Evolutionary conservation across 2,888 invertebrate species (phyloP).

Genomic region (Serrognathus titanus): DNA sequence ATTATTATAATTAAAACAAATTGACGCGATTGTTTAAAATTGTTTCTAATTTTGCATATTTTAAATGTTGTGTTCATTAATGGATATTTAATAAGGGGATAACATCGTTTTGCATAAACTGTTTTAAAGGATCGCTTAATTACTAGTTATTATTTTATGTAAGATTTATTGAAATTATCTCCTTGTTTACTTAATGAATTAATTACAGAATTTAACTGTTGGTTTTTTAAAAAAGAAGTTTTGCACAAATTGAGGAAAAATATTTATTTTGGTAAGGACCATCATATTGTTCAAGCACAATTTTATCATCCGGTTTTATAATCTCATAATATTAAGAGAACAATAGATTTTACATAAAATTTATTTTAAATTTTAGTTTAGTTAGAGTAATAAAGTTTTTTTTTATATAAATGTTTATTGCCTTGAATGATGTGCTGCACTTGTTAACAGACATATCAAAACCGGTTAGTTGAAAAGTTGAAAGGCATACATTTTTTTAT

Average conservation of each 20-base stretch:
- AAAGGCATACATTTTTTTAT: too few relatives aligned
- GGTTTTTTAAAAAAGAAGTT: not conserved
- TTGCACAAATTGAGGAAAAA: not conserved
- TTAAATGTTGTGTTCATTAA: conserved; percentile 1
- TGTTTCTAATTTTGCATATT: conserved; percentile 8
- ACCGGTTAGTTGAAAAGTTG: not conserved
- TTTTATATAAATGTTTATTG: conserved; percentile 22
- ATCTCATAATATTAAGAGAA: not conserved
- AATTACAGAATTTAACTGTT: not conserved
- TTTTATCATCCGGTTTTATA: too few relatives aligned
- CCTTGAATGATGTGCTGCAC: conserved; percentile 27
- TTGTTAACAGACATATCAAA: conserved; percentile 27
- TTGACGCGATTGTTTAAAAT: conserved; percentile 26
- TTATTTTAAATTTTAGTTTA: conserved; percentile 27
- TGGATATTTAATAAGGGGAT: conserved; percentile 5
- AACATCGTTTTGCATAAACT: conserved; percentile 19
- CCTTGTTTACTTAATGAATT: not conserved
- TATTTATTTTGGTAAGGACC: not conserved
- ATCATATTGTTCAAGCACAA: not conserved
- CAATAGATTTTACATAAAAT: conserved; percentile 20
- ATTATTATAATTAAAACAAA: conserved; percentile 23
- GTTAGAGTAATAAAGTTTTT: conserved; percentile 28
- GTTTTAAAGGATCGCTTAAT: conserved; percentile 28
- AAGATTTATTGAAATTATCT: conserved; percentile 10
- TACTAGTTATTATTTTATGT: conserved; percentile 22